These are phyloP conservation scores for Zonitis immaculata DNA, from an alignment of 2,888 invertebrate genomes.

Conservation along the genomic window DNA sequence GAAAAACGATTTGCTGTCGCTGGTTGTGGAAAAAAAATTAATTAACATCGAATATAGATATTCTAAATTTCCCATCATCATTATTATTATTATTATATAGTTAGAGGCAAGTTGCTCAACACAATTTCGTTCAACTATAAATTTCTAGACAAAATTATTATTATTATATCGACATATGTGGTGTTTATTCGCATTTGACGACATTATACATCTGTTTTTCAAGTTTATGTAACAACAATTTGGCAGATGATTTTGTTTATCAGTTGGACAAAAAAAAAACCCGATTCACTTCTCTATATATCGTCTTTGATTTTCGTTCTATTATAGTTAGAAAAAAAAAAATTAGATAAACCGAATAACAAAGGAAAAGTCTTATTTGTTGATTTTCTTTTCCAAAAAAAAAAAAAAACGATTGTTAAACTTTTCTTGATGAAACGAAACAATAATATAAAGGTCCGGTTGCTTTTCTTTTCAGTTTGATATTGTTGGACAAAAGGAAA, in stretches of 20 bases:
- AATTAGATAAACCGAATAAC: background rate
- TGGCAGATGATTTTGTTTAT: constrained; percentile 19
- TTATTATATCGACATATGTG: no score
- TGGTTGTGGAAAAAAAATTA: no score
- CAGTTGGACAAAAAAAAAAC: constrained; percentile 13
- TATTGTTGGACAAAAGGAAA: background rate
- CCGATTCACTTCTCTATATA: constrained; percentile 11
- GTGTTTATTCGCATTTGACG: constrained; percentile 6
- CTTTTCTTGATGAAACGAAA: background rate
- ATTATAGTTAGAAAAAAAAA: background rate
- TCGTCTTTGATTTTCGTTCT: background rate
- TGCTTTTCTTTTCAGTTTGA: background rate
- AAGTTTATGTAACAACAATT: constrained; percentile 16
- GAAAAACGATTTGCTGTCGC: no score
- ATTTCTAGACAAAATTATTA: no score
- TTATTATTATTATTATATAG: no score
- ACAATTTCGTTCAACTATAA: no score
- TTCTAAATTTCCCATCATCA: no score
- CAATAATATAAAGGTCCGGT: no score
- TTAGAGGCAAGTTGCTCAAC: no score
- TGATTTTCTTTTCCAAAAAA: background rate
- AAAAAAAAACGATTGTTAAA: no score
- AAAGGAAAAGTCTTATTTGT: background rate
- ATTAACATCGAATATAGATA: no score
- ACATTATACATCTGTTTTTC: constrained; percentile 16